Base-by-base conservation (phyloP, 2,113 vertebrate species). In the Platysternon megacephalum region DNA sequence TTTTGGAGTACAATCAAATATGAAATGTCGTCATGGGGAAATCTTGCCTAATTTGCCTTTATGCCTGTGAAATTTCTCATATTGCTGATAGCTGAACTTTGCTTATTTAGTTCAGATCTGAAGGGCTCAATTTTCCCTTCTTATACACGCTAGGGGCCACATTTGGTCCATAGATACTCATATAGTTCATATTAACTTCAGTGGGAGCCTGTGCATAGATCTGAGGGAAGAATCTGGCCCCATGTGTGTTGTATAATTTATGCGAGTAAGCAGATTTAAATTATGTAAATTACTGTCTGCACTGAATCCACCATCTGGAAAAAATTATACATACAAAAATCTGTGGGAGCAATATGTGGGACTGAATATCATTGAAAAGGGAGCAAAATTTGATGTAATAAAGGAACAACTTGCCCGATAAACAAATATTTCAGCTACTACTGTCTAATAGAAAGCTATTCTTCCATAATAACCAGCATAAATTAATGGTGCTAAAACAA, bases 261-360 rank as follows among this genome's bases (percentile, higher is more conserved):
- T 89, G 95, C 90, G 79, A 95, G 93, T 72, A 90, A 97, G 74
- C 97, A 95, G 91, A 95, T 94, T 95, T 92, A 84, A 96, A 95
- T 97, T 91, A 97, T 98, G 96, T 58, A 96, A 97, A 97, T 97
- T 72, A 74, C 85, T 89, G 94, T 96, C 96, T 98, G 96, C 86
- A 11, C 82, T 2, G 65, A 95, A 79, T 65, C 93, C 96, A 93
- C 96, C 96, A 96, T 95, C 96, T 97, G 96, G 95, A 93, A 93
- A 91, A 96, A 96, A 91, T 95, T 95, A 84, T 84, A 87, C 78
- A 7, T 80, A 53, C 90, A 91, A 82, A 96, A 97, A 97, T 86
- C 89, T 94, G 82, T 35, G 1, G 0, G 93, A 93, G 88, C 94
- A 87, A 85, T 2, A 88, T 1, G 1, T 82, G 91, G 95, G 90